Percentiles rank a stretch among this genome's conserved stretches.
phyloP scores from a whole-genome alignment of 35 echinoderm and acorn worm species.

The Holothuria glaberrima region DNA sequence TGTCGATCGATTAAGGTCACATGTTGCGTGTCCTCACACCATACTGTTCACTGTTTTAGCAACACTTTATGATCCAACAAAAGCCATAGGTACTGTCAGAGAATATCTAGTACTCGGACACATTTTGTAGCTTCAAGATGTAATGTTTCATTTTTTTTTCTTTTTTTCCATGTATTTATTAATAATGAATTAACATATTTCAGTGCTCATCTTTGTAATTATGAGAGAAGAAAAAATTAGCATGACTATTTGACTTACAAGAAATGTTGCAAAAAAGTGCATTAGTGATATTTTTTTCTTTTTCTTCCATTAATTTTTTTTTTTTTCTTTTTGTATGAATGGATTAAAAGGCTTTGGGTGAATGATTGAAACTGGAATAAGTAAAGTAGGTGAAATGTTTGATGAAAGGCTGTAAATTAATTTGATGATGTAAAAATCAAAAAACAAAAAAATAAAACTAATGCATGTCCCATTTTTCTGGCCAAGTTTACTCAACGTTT shows the following conservation, averaged over 20 bases:
- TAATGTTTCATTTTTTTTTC: neutral
- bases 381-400: neutral
- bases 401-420: constrained; percentile 41
- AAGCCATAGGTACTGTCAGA: too few relatives aligned
- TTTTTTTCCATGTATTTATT: constrained; percentile 50
- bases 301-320: constrained; percentile 13
- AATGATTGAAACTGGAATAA: constrained; percentile 18
- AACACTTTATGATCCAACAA: too few relatives aligned
- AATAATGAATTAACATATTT: neutral
- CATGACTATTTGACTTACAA: neutral
- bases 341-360: neutral
- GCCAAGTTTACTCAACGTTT: constrained; percentile 4
- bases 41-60: too few relatives aligned
- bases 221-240: constrained; percentile 32
- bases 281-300: constrained; percentile 7
- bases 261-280: constrained; percentile 1
- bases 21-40: too few relatives aligned
- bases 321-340: constrained; percentile 27
- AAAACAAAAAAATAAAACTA: constrained; percentile 29
- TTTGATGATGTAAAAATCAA: neutral
- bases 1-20: too few relatives aligned
- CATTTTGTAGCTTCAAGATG: too few relatives aligned
- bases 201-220: constrained; percentile 13
- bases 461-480: constrained; percentile 44
- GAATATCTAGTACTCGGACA: too few relatives aligned